Evolutionary conservation across 2,113 vertebrate genomes (phyloP).

Genomic region (Morone saxatilis): DNA sequence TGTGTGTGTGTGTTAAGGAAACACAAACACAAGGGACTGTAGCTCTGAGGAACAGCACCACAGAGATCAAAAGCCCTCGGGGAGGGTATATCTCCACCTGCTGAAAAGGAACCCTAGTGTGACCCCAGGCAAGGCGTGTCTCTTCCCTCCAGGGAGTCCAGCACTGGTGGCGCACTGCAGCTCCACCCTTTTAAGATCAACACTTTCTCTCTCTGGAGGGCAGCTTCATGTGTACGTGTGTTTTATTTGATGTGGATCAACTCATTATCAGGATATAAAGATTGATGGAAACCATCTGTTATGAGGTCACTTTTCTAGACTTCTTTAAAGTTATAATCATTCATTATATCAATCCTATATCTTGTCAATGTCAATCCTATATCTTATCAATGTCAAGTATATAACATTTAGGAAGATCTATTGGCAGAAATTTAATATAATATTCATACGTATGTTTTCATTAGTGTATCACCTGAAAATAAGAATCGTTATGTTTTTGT

Average conservation of each 20-base stretch:
- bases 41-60: constrained; percentile 26
- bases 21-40: constrained; percentile 34
- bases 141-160: constrained; percentile 37
- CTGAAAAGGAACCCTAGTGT: constrained; percentile 31
- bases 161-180: constrained; percentile 2
- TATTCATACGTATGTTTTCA: no score
- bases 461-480: no score
- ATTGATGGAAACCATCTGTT: background rate
- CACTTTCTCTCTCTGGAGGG: constrained; percentile 11
- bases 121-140: background rate
- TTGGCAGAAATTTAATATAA: no score
- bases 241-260: constrained; percentile 33
- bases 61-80: constrained; percentile 48
- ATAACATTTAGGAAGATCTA: no score
- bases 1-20: constrained; percentile 10
- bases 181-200: constrained; percentile 39
- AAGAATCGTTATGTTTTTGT: no score
- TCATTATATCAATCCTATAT: no score
- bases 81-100: constrained; percentile 39
- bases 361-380: no score
- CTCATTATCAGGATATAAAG: constrained; percentile 6
- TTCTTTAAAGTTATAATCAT: background rate
- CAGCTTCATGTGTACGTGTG: background rate
- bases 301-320: background rate
- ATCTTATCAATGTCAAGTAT: no score